Conservation (phyloP, 30 jellyfish, hydroid and myxozoan genomes). For the Turritopsis dohrnii region DNA sequence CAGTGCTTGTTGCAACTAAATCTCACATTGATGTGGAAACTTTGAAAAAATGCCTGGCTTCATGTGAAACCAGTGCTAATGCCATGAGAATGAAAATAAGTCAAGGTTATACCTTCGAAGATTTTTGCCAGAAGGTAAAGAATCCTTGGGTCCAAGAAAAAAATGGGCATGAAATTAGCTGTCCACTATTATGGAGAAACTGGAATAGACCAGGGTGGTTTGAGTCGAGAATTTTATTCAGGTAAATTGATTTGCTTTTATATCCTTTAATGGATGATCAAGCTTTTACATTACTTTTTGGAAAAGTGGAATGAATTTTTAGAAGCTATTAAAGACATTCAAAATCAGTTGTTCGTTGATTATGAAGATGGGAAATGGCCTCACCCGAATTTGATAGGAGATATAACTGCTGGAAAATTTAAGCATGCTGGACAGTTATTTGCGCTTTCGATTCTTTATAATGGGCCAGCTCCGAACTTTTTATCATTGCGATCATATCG, state of each 20-base stretch:
- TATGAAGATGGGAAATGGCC: constrained; percentile 27
- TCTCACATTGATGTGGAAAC: neutral
- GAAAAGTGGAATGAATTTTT: neutral
- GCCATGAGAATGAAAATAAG: neutral
- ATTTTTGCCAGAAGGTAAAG: constrained; percentile 16
- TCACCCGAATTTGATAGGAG: constrained; percentile 21
- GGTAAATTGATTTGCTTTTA: constrained; percentile 17
- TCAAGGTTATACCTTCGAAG: constrained; percentile 22
- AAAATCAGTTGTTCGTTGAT: constrained; percentile 14
- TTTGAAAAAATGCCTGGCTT: neutral
- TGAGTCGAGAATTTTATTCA: constrained; percentile 43
- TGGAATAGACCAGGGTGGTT: constrained; percentile 57
- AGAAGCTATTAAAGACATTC: constrained; percentile 9
- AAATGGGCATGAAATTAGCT: constrained; percentile 17
- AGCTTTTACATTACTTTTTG: constrained; percentile 3
- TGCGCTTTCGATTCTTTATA: constrained; percentile 31
- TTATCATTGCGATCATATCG: constrained; percentile 30
- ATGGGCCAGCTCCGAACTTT: constrained; percentile 44
- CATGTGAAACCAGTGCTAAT: constrained; percentile 7
- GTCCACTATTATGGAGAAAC: constrained; percentile 30
- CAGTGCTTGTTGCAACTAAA: neutral
- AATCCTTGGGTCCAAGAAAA: constrained; percentile 33
- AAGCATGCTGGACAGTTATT: constrained; percentile 28
- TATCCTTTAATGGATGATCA: neutral
- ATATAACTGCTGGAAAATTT: constrained; percentile 43